Base-by-base conservation (phyloP, 2,113 vertebrate genomes). In the Antechinus stuartii region DNA sequence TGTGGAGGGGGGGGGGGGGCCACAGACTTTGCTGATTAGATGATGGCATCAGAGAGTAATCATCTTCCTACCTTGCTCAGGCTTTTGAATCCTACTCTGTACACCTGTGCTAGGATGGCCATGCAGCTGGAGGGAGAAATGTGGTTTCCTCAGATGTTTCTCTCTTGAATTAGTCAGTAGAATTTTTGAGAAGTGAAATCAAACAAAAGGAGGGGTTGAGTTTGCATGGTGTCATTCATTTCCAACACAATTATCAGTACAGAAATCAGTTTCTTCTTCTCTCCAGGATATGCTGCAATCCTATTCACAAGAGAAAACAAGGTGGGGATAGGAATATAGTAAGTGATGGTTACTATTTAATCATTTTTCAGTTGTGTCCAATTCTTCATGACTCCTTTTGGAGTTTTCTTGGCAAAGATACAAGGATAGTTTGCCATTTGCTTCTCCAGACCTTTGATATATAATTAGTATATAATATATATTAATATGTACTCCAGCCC, bases 21-120 rank as follows among this genome's bases (percentile, higher is more conserved):
- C 97, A 97, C 96, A 95, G 96, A 96, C 97, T 96, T 52, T 96
- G 47, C 90, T 91, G 46, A 97, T 97, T 97, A 93, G 47, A 92
- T 91, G n/a, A 97, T 97, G 97, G 93, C 97, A 91, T 97, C 97
- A 97, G 94, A 90, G 90, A 91, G 90, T 55, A 98, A 96, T 95
- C 95, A 95, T 95, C 95, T n/a, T 76, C 68, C 30, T 96, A 84
- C 52, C 56, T 68, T 68, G 0, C 90, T 95, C 92, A 55, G 52
- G 95, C 97, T 96, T 96, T 61, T 97, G 96, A 95, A 96, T 97
- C 92, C 95, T 55, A 61, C 91, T 96, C 49, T 61, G 93, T 94
- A 97, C 97, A 98, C 97, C 97, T 98, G 97, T 96, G 96, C 93
- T 90, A 22, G 84, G 90, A 94, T 89, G 52, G 56, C 95, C 46